phyloP scores from a whole-genome alignment of 1,140 invertebrate species.

The Phymastichus coffea region DNA sequence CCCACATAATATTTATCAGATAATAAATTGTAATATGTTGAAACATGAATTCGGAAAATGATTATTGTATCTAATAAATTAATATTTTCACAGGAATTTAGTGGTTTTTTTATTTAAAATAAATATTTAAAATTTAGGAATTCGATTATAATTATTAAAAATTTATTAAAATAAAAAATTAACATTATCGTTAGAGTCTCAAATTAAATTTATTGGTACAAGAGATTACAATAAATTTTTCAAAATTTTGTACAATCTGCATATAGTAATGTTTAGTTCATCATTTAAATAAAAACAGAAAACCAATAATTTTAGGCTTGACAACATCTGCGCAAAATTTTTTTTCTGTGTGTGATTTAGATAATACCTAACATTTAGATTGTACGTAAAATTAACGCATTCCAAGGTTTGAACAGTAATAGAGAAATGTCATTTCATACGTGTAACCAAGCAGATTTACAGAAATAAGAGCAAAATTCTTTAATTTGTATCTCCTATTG shows the following conservation, averaged over 20 bases:
- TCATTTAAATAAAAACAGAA: slow-evolving; percentile 25
- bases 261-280: slow-evolving; percentile 44
- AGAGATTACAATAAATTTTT: slow-evolving; percentile 41
- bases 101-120: slow-evolving; percentile 3
- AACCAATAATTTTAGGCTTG: slow-evolving; percentile 35
- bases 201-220: slow-evolving; percentile 46
- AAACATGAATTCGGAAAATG: too few relatives aligned
- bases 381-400: slow-evolving; percentile 28
- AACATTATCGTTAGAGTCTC: not conserved
- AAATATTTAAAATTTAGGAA: not conserved
- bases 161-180: not conserved
- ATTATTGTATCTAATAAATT: too few relatives aligned
- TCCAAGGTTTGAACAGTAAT: slow-evolving; percentile 20
- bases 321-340: slow-evolving; percentile 25
- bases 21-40: too few relatives aligned
- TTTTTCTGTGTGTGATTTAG: slow-evolving; percentile 23
- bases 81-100: too few relatives aligned
- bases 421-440: slow-evolving; percentile 27
- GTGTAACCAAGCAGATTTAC: slow-evolving; percentile 9
- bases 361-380: slow-evolving; percentile 26
- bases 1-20: too few relatives aligned
- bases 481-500: slow-evolving; percentile 16
- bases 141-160: not conserved
- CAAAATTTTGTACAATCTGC: slow-evolving; percentile 39
- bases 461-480: slow-evolving; percentile 7